phyloP scores from a whole-genome alignment of 30 jellyfish, hydroid and myxozoan genomes.

The Hydractinia echinata region DNA sequence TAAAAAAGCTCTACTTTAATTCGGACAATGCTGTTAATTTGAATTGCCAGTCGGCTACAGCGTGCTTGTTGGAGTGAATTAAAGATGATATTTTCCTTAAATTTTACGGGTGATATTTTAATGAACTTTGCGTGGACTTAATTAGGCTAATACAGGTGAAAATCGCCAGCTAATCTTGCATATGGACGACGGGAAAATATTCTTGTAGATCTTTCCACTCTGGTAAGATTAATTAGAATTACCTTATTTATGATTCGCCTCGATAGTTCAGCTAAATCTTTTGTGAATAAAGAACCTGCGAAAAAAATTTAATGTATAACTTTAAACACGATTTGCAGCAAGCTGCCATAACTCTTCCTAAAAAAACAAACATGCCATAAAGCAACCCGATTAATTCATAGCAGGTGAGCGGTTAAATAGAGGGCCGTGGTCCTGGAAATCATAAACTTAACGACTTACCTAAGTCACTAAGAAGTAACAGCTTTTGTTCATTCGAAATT shows the following conservation, averaged over 20 bases:
- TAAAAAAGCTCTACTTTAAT: neutral
- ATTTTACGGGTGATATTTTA: no score
- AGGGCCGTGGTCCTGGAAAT: no score
- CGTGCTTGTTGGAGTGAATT: no score
- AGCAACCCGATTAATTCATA: no score
- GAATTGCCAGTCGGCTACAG: no score
- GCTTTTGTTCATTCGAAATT: slow-evolving; percentile 32
- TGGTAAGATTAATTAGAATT: neutral
- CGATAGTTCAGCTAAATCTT: slow-evolving; percentile 39
- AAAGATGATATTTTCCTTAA: no score
- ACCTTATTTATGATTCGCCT: slow-evolving; percentile 42
- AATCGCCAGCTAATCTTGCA: neutral
- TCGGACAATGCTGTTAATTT: no score
- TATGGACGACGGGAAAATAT: neutral
- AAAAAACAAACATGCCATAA: neutral
- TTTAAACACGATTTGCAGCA: neutral
- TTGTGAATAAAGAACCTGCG: slow-evolving; percentile 36
- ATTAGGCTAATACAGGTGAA: no score
- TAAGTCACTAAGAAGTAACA: slow-evolving; percentile 34
- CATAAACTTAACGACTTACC: slow-evolving; percentile 3
- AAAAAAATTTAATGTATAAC: neutral
- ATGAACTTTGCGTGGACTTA: no score
- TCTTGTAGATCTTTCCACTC: neutral
- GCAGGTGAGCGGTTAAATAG: no score
- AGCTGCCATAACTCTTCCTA: neutral